These are phyloP conservation scores for Dermochelys coriacea DNA, from an alignment of 2,797 vertebrate species.

Conservation along the genomic window DNA sequence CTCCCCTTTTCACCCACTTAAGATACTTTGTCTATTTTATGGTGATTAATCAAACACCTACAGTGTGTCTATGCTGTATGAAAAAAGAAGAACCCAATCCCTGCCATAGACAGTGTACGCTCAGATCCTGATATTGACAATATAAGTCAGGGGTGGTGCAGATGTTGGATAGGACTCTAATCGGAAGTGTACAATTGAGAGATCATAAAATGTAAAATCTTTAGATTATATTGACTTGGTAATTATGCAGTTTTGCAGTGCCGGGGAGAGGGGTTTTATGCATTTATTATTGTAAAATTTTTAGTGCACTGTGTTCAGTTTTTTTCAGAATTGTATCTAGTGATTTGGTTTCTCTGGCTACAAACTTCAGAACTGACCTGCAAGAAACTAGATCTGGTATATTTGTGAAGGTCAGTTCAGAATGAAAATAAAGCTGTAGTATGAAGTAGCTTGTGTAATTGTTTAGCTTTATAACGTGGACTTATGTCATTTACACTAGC, in stretches of 20 bases:
- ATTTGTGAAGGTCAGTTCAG: neutral
- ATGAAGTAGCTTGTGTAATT: neutral
- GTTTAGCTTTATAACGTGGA: neutral
- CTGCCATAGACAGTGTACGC: neutral
- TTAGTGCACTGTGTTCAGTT: neutral
- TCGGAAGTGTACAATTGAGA: neutral
- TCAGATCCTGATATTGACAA: neutral
- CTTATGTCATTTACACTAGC: accelerated
- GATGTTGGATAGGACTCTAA: neutral
- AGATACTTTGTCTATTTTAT: neutral
- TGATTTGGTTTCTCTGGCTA: no score
- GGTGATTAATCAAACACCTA: neutral
- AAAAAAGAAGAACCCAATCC: neutral
- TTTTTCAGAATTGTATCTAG: neutral
- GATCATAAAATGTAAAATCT: neutral
- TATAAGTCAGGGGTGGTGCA: neutral
- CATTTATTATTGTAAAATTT: neutral
- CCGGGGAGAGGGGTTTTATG: neutral
- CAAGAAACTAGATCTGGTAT: neutral
- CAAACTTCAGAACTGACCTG: neutral
- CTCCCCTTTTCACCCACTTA: neutral
- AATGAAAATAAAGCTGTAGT: neutral
- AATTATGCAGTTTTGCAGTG: neutral
- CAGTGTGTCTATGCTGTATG: neutral
- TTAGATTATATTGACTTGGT: neutral